Conservation (phyloP, 2,797 vertebrate genomes). For the Myotis myotis region DNA sequence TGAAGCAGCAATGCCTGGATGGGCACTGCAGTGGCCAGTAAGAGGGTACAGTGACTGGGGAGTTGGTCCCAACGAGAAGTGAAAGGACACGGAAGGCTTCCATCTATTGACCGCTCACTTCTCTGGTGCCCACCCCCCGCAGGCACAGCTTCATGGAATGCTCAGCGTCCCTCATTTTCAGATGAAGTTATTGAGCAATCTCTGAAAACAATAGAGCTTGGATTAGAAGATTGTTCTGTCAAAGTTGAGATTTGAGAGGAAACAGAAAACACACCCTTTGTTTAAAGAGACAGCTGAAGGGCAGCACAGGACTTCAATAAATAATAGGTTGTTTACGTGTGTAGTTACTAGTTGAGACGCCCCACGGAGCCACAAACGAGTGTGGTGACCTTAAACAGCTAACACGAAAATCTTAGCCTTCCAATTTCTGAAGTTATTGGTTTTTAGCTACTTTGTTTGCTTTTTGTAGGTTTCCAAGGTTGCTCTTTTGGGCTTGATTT, state of each 20-base stretch:
- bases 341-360: not conserved
- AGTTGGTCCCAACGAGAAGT: not conserved
- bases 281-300: slow-evolving; percentile 23
- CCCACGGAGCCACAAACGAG: slow-evolving; percentile 48
- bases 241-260: not conserved
- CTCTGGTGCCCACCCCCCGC: not conserved
- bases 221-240: not conserved
- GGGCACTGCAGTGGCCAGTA: no score
- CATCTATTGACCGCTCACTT: not conserved
- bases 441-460: slow-evolving; percentile 67
- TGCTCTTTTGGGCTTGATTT: slow-evolving; percentile 59
- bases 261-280: not conserved
- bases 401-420: slow-evolving; percentile 54
- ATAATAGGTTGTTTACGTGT: not conserved
- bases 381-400: slow-evolving; percentile 57
- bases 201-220: not conserved
- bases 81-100: not conserved
- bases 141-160: not conserved
- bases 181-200: not conserved
- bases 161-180: not conserved
- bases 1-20: not conserved
- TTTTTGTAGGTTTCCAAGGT: slow-evolving; percentile 53
- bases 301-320: not conserved
- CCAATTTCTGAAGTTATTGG: slow-evolving; percentile 55
- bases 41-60: not conserved